Percentiles rank a stretch among this genome's conserved stretches.
These are phyloP conservation scores for Arothron firmamentum DNA, from an alignment of 2,113 vertebrate species.

Conservation along the genomic window DNA sequence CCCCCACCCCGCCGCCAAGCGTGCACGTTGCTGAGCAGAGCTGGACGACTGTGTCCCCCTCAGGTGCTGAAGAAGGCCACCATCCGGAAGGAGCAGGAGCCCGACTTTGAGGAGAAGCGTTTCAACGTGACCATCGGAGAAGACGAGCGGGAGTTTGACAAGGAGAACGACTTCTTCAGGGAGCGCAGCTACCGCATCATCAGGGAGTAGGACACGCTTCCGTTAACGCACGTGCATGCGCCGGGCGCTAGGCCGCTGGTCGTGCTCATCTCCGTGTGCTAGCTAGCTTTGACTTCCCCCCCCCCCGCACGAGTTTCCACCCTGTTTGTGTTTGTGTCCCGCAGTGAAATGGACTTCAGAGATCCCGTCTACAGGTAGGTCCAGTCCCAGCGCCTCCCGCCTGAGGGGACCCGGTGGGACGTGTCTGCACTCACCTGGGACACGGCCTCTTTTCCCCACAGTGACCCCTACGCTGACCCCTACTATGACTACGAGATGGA, in stretches of 20 bases:
- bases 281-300: too few relatives aligned
- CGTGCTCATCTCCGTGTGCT: too few relatives aligned
- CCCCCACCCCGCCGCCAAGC: too few relatives aligned
- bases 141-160: conserved; percentile 95
- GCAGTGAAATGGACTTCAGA: conserved; percentile 84
- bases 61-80: conserved; percentile 97
- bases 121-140: conserved; percentile 97
- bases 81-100: conserved; percentile 96
- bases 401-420: not conserved
- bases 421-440: not conserved
- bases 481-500: conserved; percentile 98
- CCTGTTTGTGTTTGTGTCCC: conserved; percentile 14
- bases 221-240: too few relatives aligned
- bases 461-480: conserved; percentile 87
- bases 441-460: conserved; percentile 27
- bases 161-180: conserved; percentile 95
- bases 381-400: too few relatives aligned
- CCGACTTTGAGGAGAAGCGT: conserved; percentile 97
- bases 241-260: too few relatives aligned
- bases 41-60: too few relatives aligned
- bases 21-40: too few relatives aligned
- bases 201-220: conserved; percentile 73
- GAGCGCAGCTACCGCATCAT: conserved; percentile 96
- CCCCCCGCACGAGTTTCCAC: too few relatives aligned
- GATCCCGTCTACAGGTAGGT: conserved; percentile 84